Evolutionary conservation across 2,113 vertebrate genomes (phyloP), one percentile per base, ranked within the genome.

Genomic region (Columbina picui): DNA sequence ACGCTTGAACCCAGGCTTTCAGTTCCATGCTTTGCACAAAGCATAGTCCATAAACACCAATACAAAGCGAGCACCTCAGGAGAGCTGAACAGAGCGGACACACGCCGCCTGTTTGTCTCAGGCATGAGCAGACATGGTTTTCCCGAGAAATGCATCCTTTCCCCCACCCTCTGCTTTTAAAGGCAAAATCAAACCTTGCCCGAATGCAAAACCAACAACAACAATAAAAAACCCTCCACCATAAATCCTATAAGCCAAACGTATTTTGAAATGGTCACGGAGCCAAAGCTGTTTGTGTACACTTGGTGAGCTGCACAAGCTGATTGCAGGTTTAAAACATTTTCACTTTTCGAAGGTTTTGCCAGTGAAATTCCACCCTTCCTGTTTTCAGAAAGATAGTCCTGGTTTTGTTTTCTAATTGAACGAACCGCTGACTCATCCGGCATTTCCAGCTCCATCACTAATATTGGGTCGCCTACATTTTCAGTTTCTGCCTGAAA

Each of bases 311-410:
- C 63, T 60, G 55, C 76, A 78, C 34, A 60, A 41, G 11, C 41
- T 78, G 83, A 90, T 9, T 90, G 71, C 56, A 90, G 45, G 36
- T 84, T 79, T n/a, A 63, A 89, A 83, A 94, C 71, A 68, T 78
- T 79, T 45, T 63, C 57, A 81, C 59, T 63, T 77, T 47, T 14
- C 53, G 34, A 82, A 82, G 55, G 45, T 79, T 63, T 89, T 85
- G 78, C 82, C 71, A 85, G 39, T 77, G 56, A 81, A 90, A 94
- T 89, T 92, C 85, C 64, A 92, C 79, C 19, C 47, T 80, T 96
- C 60, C 90, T 96, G 86, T 96, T 94, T 93, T 75, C 83, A 89
- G 50, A 38, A 50, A 82, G 77, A 73, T 14, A 74, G 59, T 19
- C 27, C 63, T 57, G 63, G 68, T 86, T 92, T 88, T 86, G 60